Evolutionary conservation across 2,113 vertebrate genomes (phyloP).

Genomic region (Leptosomus discolor): DNA sequence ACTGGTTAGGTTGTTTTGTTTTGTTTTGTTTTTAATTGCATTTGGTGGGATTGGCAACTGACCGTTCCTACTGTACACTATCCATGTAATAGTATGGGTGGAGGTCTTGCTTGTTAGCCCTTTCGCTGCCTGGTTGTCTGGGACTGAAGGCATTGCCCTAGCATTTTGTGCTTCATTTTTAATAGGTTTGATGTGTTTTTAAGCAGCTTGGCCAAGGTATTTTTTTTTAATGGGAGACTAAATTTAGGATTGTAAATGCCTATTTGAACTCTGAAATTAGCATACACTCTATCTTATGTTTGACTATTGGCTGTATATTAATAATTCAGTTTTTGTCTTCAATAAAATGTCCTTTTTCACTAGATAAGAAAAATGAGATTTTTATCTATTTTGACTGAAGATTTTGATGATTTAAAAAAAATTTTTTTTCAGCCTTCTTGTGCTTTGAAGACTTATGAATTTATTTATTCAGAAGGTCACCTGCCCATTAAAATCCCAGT

Average conservation of each 20-base stretch:
- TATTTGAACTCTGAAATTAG: constrained; percentile 51
- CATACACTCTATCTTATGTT: constrained; percentile 33
- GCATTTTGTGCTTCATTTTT: background rate
- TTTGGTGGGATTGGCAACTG: background rate
- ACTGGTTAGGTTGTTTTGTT: background rate
- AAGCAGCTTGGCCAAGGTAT: background rate
- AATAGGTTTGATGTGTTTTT: background rate
- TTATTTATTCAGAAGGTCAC: background rate
- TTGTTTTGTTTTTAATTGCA: background rate
- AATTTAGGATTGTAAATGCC: constrained; percentile 40
- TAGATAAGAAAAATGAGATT: constrained; percentile 15
- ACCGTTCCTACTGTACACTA: fast-evolving
- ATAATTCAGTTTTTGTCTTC: constrained; percentile 53
- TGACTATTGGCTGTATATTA: constrained; percentile 15
- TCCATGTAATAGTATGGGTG: no score
- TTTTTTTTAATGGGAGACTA: constrained; percentile 15
- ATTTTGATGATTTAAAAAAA: constrained; percentile 3
- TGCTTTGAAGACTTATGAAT: constrained; percentile 9
- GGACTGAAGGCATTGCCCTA: background rate
- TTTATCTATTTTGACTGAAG: constrained; percentile 43
- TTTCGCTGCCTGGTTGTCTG: background rate
- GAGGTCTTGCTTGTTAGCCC: background rate
- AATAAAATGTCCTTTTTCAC: background rate
- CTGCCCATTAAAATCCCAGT: background rate
- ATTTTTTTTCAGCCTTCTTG: background rate